Evolutionary conservation across 2,888 invertebrate genomes (phyloP), one percentile per base, ranked within the genome.

Genomic region (Busseola fusca): DNA sequence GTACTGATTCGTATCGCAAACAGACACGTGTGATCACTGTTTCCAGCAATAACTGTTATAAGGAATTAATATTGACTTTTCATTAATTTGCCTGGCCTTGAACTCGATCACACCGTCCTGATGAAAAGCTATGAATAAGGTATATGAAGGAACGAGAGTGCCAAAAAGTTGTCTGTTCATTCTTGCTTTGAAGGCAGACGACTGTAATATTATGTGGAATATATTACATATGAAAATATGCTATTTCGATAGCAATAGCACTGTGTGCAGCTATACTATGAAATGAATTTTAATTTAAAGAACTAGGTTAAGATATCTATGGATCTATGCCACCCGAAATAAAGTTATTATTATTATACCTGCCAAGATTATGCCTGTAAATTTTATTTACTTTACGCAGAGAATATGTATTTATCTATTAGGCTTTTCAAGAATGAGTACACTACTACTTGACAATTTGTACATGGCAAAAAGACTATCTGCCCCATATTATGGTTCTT

Each of bases 1-100:
- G 25, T 42, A 66, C 16, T 27, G 4, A 59, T 76, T 59, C 48
- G 50, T 56, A 57, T 57, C 25, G 34, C 30, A 67, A 52, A 52
- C 12, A 12, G 34, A 48, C 40, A 30, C 10, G 5, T 27, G 57
- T 42, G 4, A 25, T 27, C 5, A n/a, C 21, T 1, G 27, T n/a
- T 37, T 37, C 9, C 16, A 63, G 10, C 5, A 16, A n/a, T 30
- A 9, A 5, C n/a, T 45, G 6, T 21, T 14, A 37, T 27, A 18
- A 18, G 25, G 30, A 69, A 57, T 40, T 42, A 0, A 42, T 30
- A 0, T 25, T 58, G 48, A 48, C 2, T 1, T n/a, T 48, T 48
- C 18, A 18, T 18, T 45, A 18, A 18, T 45, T 6, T 45, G 45
- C 18, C 18, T 5, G 18, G 18, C 18, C 2, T 45, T 45, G 45